A percentile compares a stretch with the other conserved stretches of the same genome.
These are phyloP conservation scores for Prionailurus viverrinus DNA, from an alignment of 2,113 vertebrate species.

Conservation along the genomic window DNA sequence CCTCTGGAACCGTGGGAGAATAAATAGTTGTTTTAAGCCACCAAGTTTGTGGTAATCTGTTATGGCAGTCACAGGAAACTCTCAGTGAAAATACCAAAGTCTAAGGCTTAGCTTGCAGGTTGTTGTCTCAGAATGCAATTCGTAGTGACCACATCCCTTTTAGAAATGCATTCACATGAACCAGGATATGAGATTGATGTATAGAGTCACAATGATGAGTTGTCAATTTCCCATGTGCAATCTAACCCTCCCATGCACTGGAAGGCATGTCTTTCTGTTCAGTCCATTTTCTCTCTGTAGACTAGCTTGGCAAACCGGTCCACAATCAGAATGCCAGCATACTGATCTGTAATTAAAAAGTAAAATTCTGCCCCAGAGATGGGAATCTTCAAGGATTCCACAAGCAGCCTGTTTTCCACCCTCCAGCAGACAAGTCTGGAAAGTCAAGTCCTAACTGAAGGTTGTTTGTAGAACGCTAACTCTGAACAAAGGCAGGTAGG, in stretches of 20 bases:
- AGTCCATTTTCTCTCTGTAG: background rate
- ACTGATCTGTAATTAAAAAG: background rate
- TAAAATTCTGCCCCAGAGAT: background rate
- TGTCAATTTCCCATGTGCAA: background rate
- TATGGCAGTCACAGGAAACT: background rate
- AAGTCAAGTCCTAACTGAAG: constrained; percentile 54
- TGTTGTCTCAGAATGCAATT: background rate
- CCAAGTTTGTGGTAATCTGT: background rate
- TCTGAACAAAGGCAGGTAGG: constrained; percentile 21
- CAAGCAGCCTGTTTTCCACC: background rate
- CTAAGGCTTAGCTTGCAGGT: background rate
- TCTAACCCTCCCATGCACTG: background rate
- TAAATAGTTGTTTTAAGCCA: background rate
- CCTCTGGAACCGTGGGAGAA: background rate
- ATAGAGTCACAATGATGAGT: background rate
- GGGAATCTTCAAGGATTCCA: background rate
- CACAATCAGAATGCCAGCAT: background rate
- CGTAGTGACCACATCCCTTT: background rate
- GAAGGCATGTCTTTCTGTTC: background rate
- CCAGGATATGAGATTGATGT: background rate
- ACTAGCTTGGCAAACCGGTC: background rate
- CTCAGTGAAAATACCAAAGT: background rate
- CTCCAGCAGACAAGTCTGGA: background rate
- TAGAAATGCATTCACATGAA: background rate
- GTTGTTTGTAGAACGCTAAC: background rate